A percentile compares a stretch with the other conserved stretches of the same genome.
These are phyloP conservation scores for Hypomesus transpacificus DNA, from an alignment of 2,113 vertebrate genomes.

Conservation along the genomic window DNA sequence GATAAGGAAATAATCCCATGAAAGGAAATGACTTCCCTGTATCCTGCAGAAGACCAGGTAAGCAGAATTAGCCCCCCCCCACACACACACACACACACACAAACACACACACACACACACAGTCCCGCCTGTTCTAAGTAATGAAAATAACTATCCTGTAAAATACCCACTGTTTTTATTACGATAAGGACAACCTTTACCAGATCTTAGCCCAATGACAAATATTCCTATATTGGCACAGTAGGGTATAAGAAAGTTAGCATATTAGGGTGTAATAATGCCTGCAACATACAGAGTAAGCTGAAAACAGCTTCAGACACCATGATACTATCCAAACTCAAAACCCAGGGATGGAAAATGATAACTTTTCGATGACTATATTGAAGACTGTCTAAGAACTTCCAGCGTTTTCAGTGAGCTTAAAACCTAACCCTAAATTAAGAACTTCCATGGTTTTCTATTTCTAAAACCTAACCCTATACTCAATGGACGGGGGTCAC, in stretches of 20 bases:
- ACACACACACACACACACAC: constrained; percentile 2
- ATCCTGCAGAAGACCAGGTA: constrained; percentile 47
- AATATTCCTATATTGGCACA: constrained; percentile 1
- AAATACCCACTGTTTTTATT: constrained; percentile 35
- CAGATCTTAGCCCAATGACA: constrained; percentile 37
- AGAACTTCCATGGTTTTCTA: too few relatives aligned
- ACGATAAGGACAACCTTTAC: constrained; percentile 40
- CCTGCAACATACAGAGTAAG: neutral
- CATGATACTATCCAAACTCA: too few relatives aligned
- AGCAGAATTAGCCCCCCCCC: constrained; percentile 44
- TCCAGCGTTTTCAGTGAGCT: too few relatives aligned
- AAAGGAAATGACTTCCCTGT: constrained; percentile 65
- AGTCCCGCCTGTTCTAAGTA: constrained; percentile 36
- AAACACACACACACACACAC: neutral
- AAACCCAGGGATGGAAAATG: too few relatives aligned
- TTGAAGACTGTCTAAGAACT: too few relatives aligned
- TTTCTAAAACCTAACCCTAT: too few relatives aligned
- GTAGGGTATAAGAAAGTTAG: neutral
- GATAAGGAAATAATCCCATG: constrained; percentile 71
- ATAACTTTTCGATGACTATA: too few relatives aligned
- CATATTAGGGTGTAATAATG: constrained; percentile 40
- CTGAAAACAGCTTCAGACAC: too few relatives aligned
- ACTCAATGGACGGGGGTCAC: too few relatives aligned
- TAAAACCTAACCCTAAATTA: too few relatives aligned
- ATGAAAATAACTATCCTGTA: constrained; percentile 42